Percentiles rank a stretch among this genome's conserved stretches.
phyloP scores from a whole-genome alignment of 2,113 vertebrate species.

The Uropsilus gracilis region DNA sequence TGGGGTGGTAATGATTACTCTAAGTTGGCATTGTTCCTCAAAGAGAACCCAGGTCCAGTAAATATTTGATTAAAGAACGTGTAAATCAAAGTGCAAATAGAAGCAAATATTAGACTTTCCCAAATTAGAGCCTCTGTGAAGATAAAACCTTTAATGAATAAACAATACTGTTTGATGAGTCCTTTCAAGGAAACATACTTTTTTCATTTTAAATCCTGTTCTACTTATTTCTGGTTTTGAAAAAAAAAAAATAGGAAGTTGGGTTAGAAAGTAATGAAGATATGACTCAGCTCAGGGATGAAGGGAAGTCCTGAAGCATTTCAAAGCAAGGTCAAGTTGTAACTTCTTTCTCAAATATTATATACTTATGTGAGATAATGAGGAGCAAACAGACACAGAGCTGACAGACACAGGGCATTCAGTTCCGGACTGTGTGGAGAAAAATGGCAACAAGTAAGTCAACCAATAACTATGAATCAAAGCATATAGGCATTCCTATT shows the following conservation, averaged over 20 bases:
- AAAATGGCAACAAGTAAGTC: neutral
- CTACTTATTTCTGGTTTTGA: neutral
- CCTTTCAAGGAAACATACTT: neutral
- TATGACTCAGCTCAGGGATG: neutral
- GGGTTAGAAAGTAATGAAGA: neutral
- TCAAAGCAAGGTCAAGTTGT: neutral
- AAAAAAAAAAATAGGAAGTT: neutral
- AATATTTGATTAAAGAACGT: neutral
- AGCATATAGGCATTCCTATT: neutral
- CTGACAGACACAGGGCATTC: neutral
- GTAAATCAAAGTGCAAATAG: neutral
- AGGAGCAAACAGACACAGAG: neutral
- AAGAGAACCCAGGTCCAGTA: neutral
- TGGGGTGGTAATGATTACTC: neutral
- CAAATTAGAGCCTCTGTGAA: neutral
- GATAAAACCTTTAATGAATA: neutral
- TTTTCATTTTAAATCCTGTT: slow-evolving; percentile 1
- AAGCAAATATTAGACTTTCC: neutral
- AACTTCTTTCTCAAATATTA: neutral
- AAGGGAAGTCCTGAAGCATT: neutral
- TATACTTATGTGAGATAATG: neutral
- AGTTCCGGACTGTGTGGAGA: neutral
- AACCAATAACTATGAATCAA: neutral
- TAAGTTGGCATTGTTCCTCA: neutral
- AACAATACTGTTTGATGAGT: neutral